Evolutionary conservation across 2,113 vertebrate genomes (phyloP).

Genomic region (Oxygymnocypris stewartii): DNA sequence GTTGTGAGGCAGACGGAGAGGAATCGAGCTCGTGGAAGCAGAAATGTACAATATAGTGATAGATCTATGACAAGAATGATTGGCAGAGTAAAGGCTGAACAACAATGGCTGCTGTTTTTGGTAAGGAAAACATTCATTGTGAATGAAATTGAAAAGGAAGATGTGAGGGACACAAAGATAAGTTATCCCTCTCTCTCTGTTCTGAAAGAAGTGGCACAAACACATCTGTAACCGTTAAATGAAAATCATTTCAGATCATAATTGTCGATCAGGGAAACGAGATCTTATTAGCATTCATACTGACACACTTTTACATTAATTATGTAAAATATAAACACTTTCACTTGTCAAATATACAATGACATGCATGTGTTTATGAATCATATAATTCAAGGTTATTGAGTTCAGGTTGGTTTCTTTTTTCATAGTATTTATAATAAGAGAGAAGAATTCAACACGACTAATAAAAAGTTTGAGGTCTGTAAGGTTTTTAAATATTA

Average conservation of each 20-base stretch:
- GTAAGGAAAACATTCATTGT: neutral
- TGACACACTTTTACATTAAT: neutral
- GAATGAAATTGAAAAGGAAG: slow-evolving; percentile 7
- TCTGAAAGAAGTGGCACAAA: neutral
- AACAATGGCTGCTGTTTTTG: neutral
- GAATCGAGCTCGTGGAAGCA: slow-evolving; percentile 6
- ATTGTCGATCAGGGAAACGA: neutral
- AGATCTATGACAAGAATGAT: slow-evolving; percentile 6
- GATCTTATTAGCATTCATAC: neutral
- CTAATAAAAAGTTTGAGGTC: neutral
- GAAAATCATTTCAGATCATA: neutral
- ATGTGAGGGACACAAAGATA: neutral
- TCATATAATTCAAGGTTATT: neutral
- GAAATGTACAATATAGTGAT: slow-evolving; percentile 9
- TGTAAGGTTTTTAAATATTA: neutral
- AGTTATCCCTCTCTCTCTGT: neutral
- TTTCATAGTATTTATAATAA: neutral
- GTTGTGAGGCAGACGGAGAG: neutral
- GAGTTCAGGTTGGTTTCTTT: neutral
- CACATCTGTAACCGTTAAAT: neutral
- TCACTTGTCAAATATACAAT: neutral
- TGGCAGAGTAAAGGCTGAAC: slow-evolving; percentile 15
- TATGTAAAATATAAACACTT: neutral
- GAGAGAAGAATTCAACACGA: neutral
- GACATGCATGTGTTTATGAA: neutral